These are phyloP conservation scores for Dromius quadrimaculatus DNA, from an alignment of 2,888 invertebrate species.

Conservation along the genomic window DNA sequence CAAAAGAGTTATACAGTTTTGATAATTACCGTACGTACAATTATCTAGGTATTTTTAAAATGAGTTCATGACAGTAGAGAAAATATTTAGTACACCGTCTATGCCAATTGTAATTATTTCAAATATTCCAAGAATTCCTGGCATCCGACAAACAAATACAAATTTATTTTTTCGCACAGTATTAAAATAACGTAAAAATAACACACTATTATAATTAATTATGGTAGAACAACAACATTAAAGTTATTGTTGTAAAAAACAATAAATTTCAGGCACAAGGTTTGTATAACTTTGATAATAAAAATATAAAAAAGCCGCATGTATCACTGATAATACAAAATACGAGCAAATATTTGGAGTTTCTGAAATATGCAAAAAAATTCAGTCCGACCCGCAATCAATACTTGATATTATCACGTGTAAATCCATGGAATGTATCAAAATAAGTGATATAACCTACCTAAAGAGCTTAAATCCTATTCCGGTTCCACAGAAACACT, in stretches of 20 bases:
- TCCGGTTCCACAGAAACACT: not conserved
- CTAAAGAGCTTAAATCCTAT: not conserved
- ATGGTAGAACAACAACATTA: not conserved
- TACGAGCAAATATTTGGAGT: slow-evolving; percentile 4
- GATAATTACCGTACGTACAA: slow-evolving; percentile 16
- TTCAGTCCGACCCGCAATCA: slow-evolving; percentile 43
- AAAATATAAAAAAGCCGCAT: not conserved
- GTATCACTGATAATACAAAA: not conserved
- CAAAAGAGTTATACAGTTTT: slow-evolving; percentile 34
- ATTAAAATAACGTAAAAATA: slow-evolving; percentile 27
- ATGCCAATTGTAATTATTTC: slow-evolving; percentile 43
- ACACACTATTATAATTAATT: slow-evolving; percentile 12
- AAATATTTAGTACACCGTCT: slow-evolving; percentile 32
- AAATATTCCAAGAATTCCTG: slow-evolving; percentile 30
- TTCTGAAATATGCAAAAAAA: slow-evolving; percentile 24
- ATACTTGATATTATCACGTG: slow-evolving; percentile 52
- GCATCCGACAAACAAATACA: slow-evolving; percentile 38
- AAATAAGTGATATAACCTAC: slow-evolving; percentile 46
- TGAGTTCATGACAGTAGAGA: slow-evolving; percentile 38
- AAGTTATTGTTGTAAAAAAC: slow-evolving; percentile 7
- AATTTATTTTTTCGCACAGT: slow-evolving; percentile 13
- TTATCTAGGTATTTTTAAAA: slow-evolving; percentile 31
- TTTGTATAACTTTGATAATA: not conserved
- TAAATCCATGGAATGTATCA: slow-evolving; percentile 38
- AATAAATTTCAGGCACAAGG: slow-evolving; percentile 4